These are phyloP conservation scores for Cydia pomonella DNA, from an alignment of 1,140 invertebrate species.

Conservation along the genomic window DNA sequence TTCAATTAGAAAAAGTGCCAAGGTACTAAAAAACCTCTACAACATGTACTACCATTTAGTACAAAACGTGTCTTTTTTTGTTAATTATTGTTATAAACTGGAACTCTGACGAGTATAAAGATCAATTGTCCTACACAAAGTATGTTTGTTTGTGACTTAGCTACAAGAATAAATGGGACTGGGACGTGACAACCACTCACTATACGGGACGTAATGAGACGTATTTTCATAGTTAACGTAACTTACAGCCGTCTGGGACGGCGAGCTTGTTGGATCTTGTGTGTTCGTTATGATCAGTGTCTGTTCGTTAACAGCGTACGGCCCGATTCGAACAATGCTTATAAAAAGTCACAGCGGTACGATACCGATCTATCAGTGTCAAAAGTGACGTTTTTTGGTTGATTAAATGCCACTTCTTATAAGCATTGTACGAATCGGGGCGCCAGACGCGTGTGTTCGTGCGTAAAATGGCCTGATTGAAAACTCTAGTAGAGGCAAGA, in stretches of 20 bases:
- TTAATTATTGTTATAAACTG: background rate
- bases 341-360: no score
- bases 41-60: background rate
- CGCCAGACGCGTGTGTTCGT: no score
- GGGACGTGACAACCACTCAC: constrained; percentile 54
- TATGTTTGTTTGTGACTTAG: constrained; percentile 35
- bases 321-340: no score
- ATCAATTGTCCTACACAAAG: constrained; percentile 3
- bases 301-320: background rate
- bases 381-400: no score
- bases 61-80: background rate
- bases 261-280: background rate
- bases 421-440: no score
- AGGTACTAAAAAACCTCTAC: no score
- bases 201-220: constrained; percentile 49
- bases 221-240: constrained; percentile 46
- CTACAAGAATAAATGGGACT: constrained; percentile 57
- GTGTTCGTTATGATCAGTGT: background rate
- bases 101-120: background rate
- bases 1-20: background rate
- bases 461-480: no score
- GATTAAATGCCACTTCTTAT: no score
- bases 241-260: constrained; percentile 14
- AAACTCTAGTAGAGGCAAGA: no score
- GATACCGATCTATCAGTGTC: no score